A percentile compares a stretch with the other conserved stretches of the same genome.
phyloP scores from a whole-genome alignment of 2,888 invertebrate species.

The Heliconius charithonia region DNA sequence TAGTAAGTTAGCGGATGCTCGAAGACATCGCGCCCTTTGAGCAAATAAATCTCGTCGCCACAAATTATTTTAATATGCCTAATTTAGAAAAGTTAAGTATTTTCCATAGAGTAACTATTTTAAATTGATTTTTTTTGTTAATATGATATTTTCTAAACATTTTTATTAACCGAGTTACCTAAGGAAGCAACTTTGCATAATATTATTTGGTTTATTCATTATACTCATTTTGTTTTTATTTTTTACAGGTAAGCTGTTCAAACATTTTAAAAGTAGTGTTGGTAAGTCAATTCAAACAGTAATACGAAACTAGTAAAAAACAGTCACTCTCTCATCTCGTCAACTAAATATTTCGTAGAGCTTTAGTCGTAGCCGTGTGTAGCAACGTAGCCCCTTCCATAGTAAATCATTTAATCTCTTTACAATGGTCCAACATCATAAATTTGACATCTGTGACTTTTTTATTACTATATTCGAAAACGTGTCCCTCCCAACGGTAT shows the following conservation, averaged over 20 bases:
- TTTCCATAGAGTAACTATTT: neutral
- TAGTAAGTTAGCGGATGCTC: conserved; percentile 69
- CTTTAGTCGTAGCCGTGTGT: conserved; percentile 51
- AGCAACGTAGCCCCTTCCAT: conserved; percentile 62
- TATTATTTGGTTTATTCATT: neutral
- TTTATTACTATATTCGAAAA: conserved; percentile 83
- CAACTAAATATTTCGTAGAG: conserved; percentile 37
- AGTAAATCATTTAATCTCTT: conserved; percentile 83
- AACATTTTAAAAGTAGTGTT: neutral
- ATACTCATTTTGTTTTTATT: conserved; percentile 28
- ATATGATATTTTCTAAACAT: neutral
- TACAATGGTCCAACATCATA: conserved; percentile 81
- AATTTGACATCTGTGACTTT: conserved; percentile 84
- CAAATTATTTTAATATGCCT: conserved; percentile 55
- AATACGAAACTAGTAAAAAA: conserved; percentile 47
- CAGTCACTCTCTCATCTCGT: conserved; percentile 44
- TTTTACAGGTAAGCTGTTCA: conserved; percentile 45
- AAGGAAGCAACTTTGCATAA: neutral
- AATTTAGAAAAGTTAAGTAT: neutral
- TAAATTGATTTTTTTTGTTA: neutral
- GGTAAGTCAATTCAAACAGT: conserved; percentile 26
- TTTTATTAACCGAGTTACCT: neutral
- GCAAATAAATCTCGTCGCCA: conserved; percentile 69
- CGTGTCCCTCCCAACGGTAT: conserved; percentile 79
- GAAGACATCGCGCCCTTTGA: conserved; percentile 64